These are phyloP conservation scores for Kryphioiulus occultus DNA, from an alignment of 2,888 invertebrate genomes.

Conservation along the genomic window DNA sequence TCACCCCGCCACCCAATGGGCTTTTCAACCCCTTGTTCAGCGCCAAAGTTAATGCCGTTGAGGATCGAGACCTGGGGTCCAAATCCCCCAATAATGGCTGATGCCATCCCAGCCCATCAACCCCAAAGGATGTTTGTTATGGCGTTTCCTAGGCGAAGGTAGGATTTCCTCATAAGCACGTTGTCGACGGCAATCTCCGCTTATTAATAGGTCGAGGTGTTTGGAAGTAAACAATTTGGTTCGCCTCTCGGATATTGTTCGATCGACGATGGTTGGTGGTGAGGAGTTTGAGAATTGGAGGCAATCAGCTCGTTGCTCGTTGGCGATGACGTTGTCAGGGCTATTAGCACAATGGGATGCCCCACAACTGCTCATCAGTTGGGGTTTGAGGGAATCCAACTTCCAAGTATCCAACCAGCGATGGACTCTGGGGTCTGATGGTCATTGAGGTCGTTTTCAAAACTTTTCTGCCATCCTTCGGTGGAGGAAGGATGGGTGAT, in stretches of 20 bases:
- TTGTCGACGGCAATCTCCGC: conserved; percentile 16
- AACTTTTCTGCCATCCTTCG: too few species aligned
- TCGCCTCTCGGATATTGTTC: conserved; percentile 15
- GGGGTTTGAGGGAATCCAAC: too few species aligned
- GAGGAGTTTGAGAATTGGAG: not conserved
- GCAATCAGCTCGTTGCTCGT: not conserved
- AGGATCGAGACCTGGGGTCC: too few species aligned
- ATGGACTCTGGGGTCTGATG: too few species aligned
- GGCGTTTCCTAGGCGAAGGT: not conserved
- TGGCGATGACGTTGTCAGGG: not conserved
- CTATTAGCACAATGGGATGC: not conserved
- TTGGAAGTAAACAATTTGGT: conserved; percentile 35
- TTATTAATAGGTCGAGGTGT: conserved; percentile 38
- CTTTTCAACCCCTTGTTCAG: not conserved
- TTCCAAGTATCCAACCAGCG: too few species aligned
- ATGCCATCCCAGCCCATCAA: not conserved
- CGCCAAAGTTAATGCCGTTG: not conserved
- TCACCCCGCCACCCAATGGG: not conserved
- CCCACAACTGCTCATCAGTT: too few species aligned
- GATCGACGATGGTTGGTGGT: not conserved
- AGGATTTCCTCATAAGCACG: conserved; percentile 35
- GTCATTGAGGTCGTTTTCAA: too few species aligned
- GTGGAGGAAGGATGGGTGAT: too few species aligned
- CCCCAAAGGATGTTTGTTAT: conserved; percentile 27
- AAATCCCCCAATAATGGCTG: too few species aligned